Base-by-base conservation (phyloP, 2,797 vertebrate genomes). In the Danionella dracula region DNA sequence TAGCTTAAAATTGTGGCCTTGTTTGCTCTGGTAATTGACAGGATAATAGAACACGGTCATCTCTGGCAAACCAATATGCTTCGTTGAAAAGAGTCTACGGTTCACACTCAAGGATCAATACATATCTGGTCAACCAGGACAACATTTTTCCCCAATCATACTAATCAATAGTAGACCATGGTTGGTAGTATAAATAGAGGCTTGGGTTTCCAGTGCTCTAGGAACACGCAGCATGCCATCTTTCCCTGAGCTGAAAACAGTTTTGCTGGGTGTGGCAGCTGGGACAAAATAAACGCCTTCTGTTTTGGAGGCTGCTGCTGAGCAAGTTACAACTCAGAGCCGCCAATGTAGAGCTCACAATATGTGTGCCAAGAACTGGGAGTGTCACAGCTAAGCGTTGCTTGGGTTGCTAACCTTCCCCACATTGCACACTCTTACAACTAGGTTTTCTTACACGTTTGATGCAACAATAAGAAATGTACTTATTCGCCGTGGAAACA, bases 261-360 rank as follows among this genome's bases (percentile, higher is more conserved):
- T 89, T 88, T 86, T 76, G 64, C 75, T 82, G 89, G 87, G 89
- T 87, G 88, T 87, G 89, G 87, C 87, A 85, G 74, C 79, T 81
- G 86, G 77, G 85, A 80, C 65, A 76, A 87, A 88, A 87, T 82
- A 86, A 87, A 89, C 70, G 82, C 80, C 83, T 88, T 87, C 84
- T 86, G 85, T 85, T 88, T 77, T 15, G 11, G 76, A 73, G 66
- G 80, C 81, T 85, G 68, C 82, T 31, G 57, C 68, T 80, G 77
- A 75, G 68, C 88, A 89, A 89, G 88, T 90, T 84, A 81, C 85
- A 86, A 89, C 88, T 89, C 78, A 87, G 83, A 88, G 84, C 81
- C 79, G 79, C 83, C 84, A 81, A n/a, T 79, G 65, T 78, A 79
- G 16, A 77, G 77, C 73, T 65, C 74, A 72, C 68, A 81, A 79